These are phyloP conservation scores for Stictocephala bisonia DNA, from an alignment of 2,888 invertebrate genomes.

Conservation along the genomic window DNA sequence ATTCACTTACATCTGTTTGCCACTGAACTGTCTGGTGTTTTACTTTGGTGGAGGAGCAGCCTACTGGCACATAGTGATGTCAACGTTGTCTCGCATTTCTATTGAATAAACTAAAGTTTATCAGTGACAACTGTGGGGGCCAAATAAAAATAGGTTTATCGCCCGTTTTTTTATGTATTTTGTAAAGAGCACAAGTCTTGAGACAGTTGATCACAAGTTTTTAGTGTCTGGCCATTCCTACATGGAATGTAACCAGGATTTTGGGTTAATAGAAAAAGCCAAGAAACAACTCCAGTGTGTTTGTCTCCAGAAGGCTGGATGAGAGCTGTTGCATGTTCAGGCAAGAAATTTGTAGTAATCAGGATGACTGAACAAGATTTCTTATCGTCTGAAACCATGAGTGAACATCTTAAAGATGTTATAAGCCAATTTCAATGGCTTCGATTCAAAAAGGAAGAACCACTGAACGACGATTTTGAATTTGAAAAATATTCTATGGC, in stretches of 20 bases:
- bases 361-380: constrained; percentile 33
- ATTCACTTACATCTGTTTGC: too few species aligned
- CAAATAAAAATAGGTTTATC: constrained; percentile 60
- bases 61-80: too few species aligned
- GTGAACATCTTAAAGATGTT: constrained; percentile 25
- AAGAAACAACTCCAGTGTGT: constrained; percentile 46
- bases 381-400: constrained; percentile 29
- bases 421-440: constrained; percentile 44
- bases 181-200: constrained; percentile 43
- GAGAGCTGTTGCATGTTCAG: constrained; percentile 12
- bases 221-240: constrained; percentile 53
- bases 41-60: too few species aligned
- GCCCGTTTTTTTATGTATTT: constrained; percentile 60
- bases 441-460: constrained; percentile 30
- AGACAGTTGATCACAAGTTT: constrained; percentile 52
- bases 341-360: constrained; percentile 15
- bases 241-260: constrained; percentile 52
- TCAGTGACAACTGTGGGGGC: constrained; percentile 55
- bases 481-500: neutral
- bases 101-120: too few species aligned
- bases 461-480: constrained; percentile 12
- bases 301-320: constrained; percentile 40
- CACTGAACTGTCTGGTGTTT: too few species aligned
- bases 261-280: constrained; percentile 53
- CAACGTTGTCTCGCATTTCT: too few species aligned